These are phyloP conservation scores for Pterocles gutturalis DNA, from an alignment of 2,113 vertebrate genomes.

Conservation along the genomic window DNA sequence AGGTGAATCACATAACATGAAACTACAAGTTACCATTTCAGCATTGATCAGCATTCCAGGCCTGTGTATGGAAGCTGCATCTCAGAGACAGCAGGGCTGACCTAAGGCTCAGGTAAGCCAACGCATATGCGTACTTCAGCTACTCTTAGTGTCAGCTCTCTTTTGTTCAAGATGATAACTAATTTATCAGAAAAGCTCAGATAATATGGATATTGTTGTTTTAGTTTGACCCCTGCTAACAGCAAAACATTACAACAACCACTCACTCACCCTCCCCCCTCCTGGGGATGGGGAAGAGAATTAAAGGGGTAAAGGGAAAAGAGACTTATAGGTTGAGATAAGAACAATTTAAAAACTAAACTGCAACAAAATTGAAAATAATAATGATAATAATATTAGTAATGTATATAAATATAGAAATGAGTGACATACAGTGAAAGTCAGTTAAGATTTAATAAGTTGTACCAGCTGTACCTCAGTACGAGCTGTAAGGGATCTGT, in stretches of 20 bases:
- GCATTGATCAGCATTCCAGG: neutral
- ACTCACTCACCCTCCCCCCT: too few species aligned
- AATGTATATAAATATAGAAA: too few species aligned
- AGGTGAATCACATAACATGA: neutral
- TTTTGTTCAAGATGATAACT: neutral
- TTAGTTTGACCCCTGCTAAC: too few species aligned
- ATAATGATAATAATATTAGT: too few species aligned
- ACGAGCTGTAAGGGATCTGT: neutral
- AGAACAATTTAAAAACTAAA: too few species aligned
- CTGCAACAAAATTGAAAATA: too few species aligned
- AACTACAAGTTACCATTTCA: neutral
- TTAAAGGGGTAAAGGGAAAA: too few species aligned
- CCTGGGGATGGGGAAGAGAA: too few species aligned
- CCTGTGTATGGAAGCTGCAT: neutral
- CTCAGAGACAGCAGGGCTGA: neutral
- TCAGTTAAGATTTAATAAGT: neutral
- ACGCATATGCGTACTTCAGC: fast-evolving
- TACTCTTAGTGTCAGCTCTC: neutral
- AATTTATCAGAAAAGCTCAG: neutral
- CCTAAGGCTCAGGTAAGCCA: neutral
- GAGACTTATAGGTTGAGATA: too few species aligned
- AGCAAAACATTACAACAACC: too few species aligned
- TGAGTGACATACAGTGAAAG: neutral
- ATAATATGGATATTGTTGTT: neutral
- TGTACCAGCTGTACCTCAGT: neutral